Evolutionary conservation across 2,797 vertebrate genomes (phyloP), one percentile per base, ranked within the genome.

Genomic region (Taenioides sp.): DNA sequence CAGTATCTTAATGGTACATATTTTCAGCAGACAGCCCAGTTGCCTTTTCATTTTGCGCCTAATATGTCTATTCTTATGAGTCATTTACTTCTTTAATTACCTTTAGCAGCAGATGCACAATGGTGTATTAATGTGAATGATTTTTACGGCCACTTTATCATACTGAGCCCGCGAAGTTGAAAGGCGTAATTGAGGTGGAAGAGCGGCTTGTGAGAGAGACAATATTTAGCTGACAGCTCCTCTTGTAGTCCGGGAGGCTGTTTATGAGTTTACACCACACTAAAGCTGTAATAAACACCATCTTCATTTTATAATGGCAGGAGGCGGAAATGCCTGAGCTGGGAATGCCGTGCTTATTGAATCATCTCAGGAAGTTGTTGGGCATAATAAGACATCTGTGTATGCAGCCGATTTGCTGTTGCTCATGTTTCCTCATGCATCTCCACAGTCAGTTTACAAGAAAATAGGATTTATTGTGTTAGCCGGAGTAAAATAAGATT

Each of bases 1-100:
- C 95, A 93, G 94, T 95, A 96, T 97, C 95, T 96, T 98, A 97
- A 97, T 97, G 95, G 95, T 97, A 97, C 95, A 97, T 96, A 97
- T 97, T 97, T 98, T 96, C 95, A 96, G 93, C 94, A 96, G 95
- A 95, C 95, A 93, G 95, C 94, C 95, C 95, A 94, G 96, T 96
- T 96, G 96, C 96, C 95, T 96, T 62, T 96, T 96, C 95, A 96
- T 97, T 98, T 95, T 95, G 95, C 90, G 87, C 94, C 96, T 99
- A 98, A 99, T 99, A 98, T 94, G 96, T 98, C 97, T 97, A 95
- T 98, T 99, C 97, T 99, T 99, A 98, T 99, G 98, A 99, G 97
- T 99, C 98, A 99, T 99, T 99, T 98, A 98, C 97, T 98, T 98
- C 97, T 98, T 99, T 99, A 99, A 99, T 99, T 99, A 99, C 97